Base-by-base conservation (phyloP, 2,797 vertebrate genomes). In the Otus scops region DNA sequence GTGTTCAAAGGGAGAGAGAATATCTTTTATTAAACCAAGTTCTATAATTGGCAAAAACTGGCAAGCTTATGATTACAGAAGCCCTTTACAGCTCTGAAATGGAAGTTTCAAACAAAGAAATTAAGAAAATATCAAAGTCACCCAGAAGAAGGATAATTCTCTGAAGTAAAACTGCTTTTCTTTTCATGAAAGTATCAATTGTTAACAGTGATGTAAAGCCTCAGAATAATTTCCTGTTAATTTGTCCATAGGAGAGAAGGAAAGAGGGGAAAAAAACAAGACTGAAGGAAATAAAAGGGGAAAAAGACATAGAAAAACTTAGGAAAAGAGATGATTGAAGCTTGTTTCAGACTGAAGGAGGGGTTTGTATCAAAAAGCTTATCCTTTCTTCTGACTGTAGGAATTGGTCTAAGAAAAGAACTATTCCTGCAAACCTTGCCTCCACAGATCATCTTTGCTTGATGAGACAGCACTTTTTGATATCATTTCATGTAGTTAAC, bases 381-480 rank as follows among this genome's bases (percentile, higher is more conserved):
- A 1, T 80, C 39, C 71, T 76, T 92, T 71, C 38, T 63, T 86
- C 70, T 69, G 6, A 48, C 26, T 80, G 3, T 56, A 83, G 70
- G 48, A 79, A 38, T 12, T 50, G 7, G 39, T 79, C 10, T 63
- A 41, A 47, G 56, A 63, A 64, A 87, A 81, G 13, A 63, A 45
- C 11, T 84, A 9, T 51, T 89, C 27, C 56, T 89, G 41, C n/a
- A 50, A 57, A 36, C 45, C 41, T 85, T 85, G 26, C 53, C 11
- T 82, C 60, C 41, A 79, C 32, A 71, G 34, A 77, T n/a, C 2
- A 5, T 50, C 64, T 85, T 47, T 81, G 47, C 73, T 78, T 94
- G 82, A 86, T 89, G 85, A 96, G 85, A 86, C 82, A 86, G 82
- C 85, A 81, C 5, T 91, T 97, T 93, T 47, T 65, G 56, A 71